A percentile compares a stretch with the other conserved stretches of the same genome.
phyloP scores from a whole-genome alignment of 2,797 vertebrate genomes.

The Anguilla marmorata region DNA sequence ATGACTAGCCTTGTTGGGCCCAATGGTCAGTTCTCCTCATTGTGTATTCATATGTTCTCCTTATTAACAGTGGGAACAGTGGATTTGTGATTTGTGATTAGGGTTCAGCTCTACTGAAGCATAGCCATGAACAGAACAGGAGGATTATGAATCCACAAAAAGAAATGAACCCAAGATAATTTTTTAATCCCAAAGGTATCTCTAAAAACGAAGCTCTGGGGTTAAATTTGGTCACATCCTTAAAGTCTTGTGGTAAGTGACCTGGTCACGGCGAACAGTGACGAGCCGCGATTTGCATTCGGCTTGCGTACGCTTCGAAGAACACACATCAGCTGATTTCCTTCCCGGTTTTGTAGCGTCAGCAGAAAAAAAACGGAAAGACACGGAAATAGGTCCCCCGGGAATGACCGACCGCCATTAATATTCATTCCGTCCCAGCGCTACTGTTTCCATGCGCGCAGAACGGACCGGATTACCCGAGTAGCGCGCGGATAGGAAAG shows the following conservation, averaged over 20 bases:
- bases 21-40: not conserved
- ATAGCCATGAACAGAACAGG: not conserved
- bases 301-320: constrained; percentile 42
- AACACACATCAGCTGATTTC: constrained; percentile 52
- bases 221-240: not conserved
- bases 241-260: constrained; percentile 42
- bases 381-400: constrained; percentile 36
- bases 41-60: not conserved
- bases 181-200: not conserved
- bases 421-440: constrained; percentile 38
- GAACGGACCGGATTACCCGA: not conserved
- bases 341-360: constrained; percentile 40
- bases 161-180: not conserved
- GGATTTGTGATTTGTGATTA: not conserved
- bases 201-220: not conserved
- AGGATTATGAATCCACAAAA: not conserved
- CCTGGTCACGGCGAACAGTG: constrained; percentile 33
- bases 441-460: not conserved
- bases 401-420: constrained; percentile 27
- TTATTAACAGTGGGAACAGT: not conserved
- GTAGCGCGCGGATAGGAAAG: not conserved
- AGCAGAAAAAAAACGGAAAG: constrained; percentile 38
- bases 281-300: constrained; percentile 45
- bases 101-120: not conserved
- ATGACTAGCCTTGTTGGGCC: not conserved